Evolutionary conservation across 2,888 invertebrate genomes (phyloP).

Genomic region (Eupithecia pulchellata): DNA sequence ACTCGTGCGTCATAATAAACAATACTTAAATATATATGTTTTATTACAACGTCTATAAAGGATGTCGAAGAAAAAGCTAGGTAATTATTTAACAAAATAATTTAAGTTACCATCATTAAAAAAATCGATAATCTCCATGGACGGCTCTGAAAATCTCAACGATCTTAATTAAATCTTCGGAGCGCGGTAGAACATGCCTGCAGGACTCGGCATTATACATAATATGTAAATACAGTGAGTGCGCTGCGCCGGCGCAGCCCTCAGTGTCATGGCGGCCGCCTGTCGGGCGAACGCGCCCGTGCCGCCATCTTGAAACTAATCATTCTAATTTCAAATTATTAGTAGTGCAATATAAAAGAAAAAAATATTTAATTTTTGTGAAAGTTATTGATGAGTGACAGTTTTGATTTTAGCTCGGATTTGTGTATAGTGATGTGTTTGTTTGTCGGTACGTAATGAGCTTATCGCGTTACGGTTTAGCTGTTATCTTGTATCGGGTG

Average conservation of each 20-base stretch:
- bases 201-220: slow-evolving; percentile 72
- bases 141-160: background rate
- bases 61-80: background rate
- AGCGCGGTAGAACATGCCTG: slow-evolving; percentile 23
- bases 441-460: slow-evolving; percentile 56
- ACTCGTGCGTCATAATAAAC: background rate
- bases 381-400: background rate
- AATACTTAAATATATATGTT: too few relatives aligned
- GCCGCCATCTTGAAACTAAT: slow-evolving; percentile 52
- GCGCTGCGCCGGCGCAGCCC: slow-evolving; percentile 62
- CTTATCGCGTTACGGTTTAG: slow-evolving; percentile 59
- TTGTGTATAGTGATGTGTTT: slow-evolving; percentile 42
- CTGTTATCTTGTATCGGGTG: slow-evolving; percentile 52
- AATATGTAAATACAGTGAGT: slow-evolving; percentile 66
- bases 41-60: background rate
- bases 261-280: slow-evolving; percentile 78
- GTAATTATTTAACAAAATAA: too few relatives aligned
- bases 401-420: slow-evolving; percentile 23
- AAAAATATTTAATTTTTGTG: slow-evolving; percentile 21
- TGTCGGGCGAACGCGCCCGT: slow-evolving; percentile 68
- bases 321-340: slow-evolving; percentile 28
- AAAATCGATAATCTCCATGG: background rate
- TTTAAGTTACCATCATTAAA: background rate
- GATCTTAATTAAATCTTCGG: background rate
- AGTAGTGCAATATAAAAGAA: slow-evolving; percentile 38